These are phyloP conservation scores for Hormaphis cornu DNA, from an alignment of 1,140 invertebrate genomes.

Conservation along the genomic window DNA sequence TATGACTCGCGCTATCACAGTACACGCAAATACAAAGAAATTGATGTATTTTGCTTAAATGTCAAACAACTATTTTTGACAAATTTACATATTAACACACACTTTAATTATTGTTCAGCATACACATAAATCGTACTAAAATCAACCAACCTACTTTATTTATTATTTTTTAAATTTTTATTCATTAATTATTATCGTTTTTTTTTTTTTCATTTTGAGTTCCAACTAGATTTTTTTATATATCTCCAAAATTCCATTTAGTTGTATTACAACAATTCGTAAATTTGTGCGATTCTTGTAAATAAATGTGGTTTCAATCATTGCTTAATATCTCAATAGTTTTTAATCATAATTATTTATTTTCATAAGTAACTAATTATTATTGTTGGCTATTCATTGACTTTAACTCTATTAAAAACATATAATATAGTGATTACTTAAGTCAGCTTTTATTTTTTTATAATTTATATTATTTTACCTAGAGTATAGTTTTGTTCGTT, in stretches of 20 bases:
- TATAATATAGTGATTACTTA: not conserved
- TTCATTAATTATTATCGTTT: not conserved
- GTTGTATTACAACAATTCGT: too few relatives aligned
- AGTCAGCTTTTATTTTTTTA: not conserved
- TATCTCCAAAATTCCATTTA: conserved; percentile 24
- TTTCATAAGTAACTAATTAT: not conserved
- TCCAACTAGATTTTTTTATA: conserved; percentile 12
- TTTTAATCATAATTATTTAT: conserved; percentile 9
- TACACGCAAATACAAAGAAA: conserved; percentile 96
- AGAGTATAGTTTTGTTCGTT: too few relatives aligned
- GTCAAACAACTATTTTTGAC: too few relatives aligned
- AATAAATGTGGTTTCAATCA: conserved; percentile 22
- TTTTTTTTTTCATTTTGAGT: conserved; percentile 12
- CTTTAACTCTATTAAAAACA: not conserved
- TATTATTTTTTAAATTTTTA: conserved; percentile 7
- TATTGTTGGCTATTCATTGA: not conserved
- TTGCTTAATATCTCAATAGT: conserved; percentile 24
- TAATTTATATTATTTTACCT: not conserved
- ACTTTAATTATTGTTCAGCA: not conserved
- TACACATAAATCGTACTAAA: not conserved
- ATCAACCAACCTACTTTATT: not conserved
- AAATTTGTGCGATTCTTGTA: too few relatives aligned
- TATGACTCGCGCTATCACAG: conserved; percentile 97
- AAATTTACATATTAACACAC: too few relatives aligned
- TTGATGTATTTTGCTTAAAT: conserved; percentile 98